These are phyloP conservation scores for Glaucomys volans DNA, from an alignment of 2,113 vertebrate species.

Conservation along the genomic window DNA sequence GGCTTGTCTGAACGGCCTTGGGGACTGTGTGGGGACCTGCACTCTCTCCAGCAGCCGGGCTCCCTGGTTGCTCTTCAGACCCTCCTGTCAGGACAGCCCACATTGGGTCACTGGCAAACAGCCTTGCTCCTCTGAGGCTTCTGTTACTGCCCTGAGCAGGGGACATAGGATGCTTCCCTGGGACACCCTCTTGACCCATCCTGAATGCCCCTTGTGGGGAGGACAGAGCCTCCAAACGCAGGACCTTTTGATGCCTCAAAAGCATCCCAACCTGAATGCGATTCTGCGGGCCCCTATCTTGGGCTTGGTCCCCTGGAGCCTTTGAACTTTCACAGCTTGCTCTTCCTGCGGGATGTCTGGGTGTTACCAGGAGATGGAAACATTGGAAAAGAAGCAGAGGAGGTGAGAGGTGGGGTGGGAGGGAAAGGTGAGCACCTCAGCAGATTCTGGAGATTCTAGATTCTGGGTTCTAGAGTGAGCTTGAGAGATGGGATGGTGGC, in stretches of 20 bases:
- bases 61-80: fast-evolving
- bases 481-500: not conserved
- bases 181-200: too few species aligned
- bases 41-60: fast-evolving
- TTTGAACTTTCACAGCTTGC: not conserved
- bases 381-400: not conserved
- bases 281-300: fast-evolving
- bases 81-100: fast-evolving
- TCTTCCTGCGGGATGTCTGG: fast-evolving
- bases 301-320: not conserved
- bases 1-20: not conserved
- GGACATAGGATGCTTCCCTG: fast-evolving
- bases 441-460: too few species aligned
- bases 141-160: not conserved
- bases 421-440: not conserved
- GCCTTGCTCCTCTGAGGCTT: not conserved
- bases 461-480: too few species aligned
- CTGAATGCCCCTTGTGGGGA: fast-evolving
- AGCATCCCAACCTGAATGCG: not conserved
- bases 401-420: not conserved
- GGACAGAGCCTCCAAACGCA: too few species aligned
- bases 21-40: not conserved
- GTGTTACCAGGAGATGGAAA: not conserved
- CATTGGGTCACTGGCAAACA: fast-evolving
- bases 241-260: fast-evolving